These are phyloP conservation scores for Aphodius granarius DNA, from an alignment of 2,888 invertebrate genomes.

Conservation along the genomic window DNA sequence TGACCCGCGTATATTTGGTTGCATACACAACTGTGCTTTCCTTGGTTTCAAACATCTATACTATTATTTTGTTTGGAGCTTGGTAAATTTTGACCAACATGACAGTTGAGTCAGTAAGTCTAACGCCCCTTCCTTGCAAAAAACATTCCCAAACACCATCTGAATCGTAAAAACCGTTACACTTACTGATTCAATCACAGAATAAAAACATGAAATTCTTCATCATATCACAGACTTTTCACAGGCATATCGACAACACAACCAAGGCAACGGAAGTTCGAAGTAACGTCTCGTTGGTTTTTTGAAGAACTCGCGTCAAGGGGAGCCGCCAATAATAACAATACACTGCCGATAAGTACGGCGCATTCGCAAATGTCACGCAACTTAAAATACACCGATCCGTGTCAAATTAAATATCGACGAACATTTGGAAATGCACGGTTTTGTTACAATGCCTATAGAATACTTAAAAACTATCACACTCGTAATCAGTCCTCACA, in stretches of 20 bases:
- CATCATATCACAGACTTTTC: conserved; percentile 49
- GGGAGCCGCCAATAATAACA: not conserved
- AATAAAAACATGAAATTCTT: conserved; percentile 6
- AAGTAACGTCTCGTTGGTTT: conserved; percentile 5
- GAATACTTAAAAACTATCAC: not conserved
- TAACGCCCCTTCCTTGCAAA: not conserved
- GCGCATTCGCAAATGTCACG: not conserved
- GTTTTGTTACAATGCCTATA: not conserved
- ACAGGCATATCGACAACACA: conserved; percentile 43
- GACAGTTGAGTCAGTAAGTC: not conserved
- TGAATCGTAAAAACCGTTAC: not conserved
- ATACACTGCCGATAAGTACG: not conserved
- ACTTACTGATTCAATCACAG: not conserved
- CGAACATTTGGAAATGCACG: not conserved
- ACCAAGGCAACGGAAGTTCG: conserved; percentile 14
- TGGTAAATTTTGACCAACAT: not conserved
- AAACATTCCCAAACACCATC: not conserved
- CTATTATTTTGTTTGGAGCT: not conserved
- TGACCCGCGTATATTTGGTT: too few relatives aligned
- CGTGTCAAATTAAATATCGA: not conserved
- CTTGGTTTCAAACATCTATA: not conserved
- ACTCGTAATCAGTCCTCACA: not conserved
- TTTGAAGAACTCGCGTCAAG: conserved; percentile 2
- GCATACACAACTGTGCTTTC: not conserved
- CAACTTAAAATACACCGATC: not conserved